Base-by-base conservation (phyloP, 2,888 invertebrate genomes). In the Dicyrtoma fusca region DNA sequence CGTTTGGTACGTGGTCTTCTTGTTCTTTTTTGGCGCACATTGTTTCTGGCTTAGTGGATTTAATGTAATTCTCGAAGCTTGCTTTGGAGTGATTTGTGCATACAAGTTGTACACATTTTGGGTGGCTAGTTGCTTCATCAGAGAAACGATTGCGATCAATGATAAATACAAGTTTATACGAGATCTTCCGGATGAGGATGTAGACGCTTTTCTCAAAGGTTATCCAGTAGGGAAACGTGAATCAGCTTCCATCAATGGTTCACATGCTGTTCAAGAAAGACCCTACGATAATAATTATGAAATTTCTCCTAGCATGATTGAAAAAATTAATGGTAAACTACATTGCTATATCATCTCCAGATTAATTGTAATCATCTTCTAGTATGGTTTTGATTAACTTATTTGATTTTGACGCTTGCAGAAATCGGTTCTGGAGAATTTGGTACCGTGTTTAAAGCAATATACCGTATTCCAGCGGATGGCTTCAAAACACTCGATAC, bases 81-180 rank as follows among this genome's bases (percentile, higher is more conserved):
- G 17, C 10, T 64, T 64, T 23, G 47, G 49, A 8, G 49, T 51
- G 4, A 26, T 64, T 8, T 49, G 64, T 26, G 2, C 26, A 3
- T 64, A 64, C 51, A 64, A 64, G 49, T 13, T 49, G 6, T 64
- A 64, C 64, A 49, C 64, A n/a, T 64, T 64, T 17, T 64, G 64
- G 64, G 64, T 64, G 11, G 45, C 49, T 1, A 23, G 49, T 21
- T 49, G n/a, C 21, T 64, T 64, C 64, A 64, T 64, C 6, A 25
- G 25, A 34, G 34, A 34, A 8, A 34, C 34, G 34, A 34, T 34
- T 34, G 34, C 3, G 34, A 34, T 34, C 34, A 34, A 34, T 8
- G 8, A 34, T 34, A 34, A 34, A 8, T 34, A 34, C 8, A 34
- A 34, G 34, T 34, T 34, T 34, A 3, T 34, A 34, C 3, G 34